phyloP scores from a whole-genome alignment of 2,888 invertebrate genomes.

The Zaprionus obscuricornis region DNA sequence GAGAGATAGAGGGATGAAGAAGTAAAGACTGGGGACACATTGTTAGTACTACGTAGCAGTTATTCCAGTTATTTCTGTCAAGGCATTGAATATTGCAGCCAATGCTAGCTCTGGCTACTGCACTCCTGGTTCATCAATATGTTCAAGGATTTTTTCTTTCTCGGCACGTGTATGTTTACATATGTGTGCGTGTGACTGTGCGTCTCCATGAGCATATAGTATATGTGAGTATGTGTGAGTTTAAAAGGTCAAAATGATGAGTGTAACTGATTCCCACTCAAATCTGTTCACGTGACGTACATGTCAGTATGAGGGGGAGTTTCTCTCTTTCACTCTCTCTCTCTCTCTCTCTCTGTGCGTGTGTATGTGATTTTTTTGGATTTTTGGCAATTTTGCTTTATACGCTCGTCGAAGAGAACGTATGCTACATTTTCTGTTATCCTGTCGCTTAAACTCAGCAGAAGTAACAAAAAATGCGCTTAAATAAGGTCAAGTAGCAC shows the following conservation, averaged over 20 bases:
- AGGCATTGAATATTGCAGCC: slow-evolving; percentile 39
- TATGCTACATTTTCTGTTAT: slow-evolving; percentile 59
- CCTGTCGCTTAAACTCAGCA: slow-evolving; percentile 74
- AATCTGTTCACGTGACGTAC: too few relatives aligned
- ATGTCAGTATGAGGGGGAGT: not conserved
- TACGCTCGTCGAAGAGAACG: not conserved
- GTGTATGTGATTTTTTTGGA: slow-evolving; percentile 1
- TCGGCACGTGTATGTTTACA: slow-evolving; percentile 43
- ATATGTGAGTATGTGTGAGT: slow-evolving; percentile 1
- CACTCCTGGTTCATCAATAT: slow-evolving; percentile 78
- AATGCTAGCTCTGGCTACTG: slow-evolving; percentile 62
- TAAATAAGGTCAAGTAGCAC: slow-evolving; percentile 28
- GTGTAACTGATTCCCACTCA: slow-evolving; percentile 12
- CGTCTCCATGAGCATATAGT: not conserved
- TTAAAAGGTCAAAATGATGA: slow-evolving; percentile 46
- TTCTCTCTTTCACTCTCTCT: too few relatives aligned
- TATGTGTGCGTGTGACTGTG: not conserved
- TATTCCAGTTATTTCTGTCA: slow-evolving; percentile 59
- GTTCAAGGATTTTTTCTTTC: slow-evolving; percentile 80
- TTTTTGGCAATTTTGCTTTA: slow-evolving; percentile 45
- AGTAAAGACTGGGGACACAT: not conserved
- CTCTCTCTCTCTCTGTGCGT: too few relatives aligned
- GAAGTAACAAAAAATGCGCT: slow-evolving; percentile 75
- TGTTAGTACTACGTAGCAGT: slow-evolving; percentile 46
- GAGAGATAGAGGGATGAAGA: not conserved